Evolutionary conservation across 2,797 vertebrate species (phyloP), one percentile per base, ranked within the genome.

Genomic region (Poecilia gillii): DNA sequence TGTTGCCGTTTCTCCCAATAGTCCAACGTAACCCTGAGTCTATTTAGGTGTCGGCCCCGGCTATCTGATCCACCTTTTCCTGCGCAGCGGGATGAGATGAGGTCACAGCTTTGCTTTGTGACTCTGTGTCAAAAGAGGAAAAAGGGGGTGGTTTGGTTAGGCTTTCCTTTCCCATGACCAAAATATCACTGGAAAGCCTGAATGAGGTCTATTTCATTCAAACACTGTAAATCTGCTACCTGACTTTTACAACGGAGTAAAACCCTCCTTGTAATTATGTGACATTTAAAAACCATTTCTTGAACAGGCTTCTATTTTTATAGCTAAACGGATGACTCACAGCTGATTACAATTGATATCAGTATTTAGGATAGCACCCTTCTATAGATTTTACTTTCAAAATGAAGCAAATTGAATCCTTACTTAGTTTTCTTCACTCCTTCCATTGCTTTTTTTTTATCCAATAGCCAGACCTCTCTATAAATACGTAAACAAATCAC

Each of bases 11-110:
- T 71, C 78, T 79, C 39, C 72, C 66, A 59, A 18, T 46, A 62
- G 70, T 39, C 31, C 20, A 41, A 45, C 47, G 73, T 55, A 33
- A 74, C 77, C 62, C 72, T 57, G 76, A 46, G 83, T 83, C 86
- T 75, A 16, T 47, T 84, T 90, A 94, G 87, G 91, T 92, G 92
- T 89, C 33, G 64, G 74, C 53, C 82, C 43, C 2, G 20, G 82
- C 83, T 81, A 91, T 94, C 83, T 86, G 93, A 91, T 87, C 87
- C 88, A 83, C 85, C 86, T 93, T 75, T 95, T 95, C 94, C 93
- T 94, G 92, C 86, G 76, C 59, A 55, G 83, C 90, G 91, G 87
- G 90, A 94, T 91, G 92, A 89, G 88, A 93, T 95, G 93, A 95
- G 87, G 91, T 94, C 91, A 93, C 82, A 73, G 80, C 77, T 81